Percentiles rank a stretch among this genome's conserved stretches.
phyloP scores from a whole-genome alignment of 2,113 vertebrate genomes.

The Sphyrna mokarran region DNA sequence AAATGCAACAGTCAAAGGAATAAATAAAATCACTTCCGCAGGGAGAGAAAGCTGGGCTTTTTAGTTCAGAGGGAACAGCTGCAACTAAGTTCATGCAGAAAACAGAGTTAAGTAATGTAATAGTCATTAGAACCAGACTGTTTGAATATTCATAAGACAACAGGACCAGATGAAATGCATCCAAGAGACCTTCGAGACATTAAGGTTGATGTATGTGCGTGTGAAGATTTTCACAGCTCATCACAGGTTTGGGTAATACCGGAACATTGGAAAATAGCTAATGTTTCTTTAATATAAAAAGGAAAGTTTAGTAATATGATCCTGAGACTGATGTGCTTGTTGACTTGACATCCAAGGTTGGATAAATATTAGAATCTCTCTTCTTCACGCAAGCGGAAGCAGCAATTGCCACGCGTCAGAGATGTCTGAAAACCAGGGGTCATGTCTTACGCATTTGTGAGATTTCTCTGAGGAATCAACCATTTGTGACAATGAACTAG shows the following conservation, averaged over 20 bases:
- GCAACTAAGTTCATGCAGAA: not conserved
- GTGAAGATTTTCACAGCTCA: not conserved
- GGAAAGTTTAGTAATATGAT: not conserved
- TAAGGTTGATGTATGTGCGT: not conserved
- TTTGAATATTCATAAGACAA: not conserved
- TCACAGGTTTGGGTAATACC: not conserved
- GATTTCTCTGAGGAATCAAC: not conserved
- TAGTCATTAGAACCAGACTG: not conserved
- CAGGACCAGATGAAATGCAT: not conserved
- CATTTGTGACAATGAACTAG: not conserved
- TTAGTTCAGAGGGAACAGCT: not conserved
- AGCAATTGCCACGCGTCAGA: not conserved
- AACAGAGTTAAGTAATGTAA: not conserved
- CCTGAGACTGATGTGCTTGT: not conserved
- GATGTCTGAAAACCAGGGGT: not conserved
- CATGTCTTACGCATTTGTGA: not conserved
- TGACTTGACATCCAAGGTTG: not conserved
- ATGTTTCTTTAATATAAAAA: not conserved
- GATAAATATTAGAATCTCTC: not conserved
- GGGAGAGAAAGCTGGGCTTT: not conserved
- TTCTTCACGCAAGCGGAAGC: not conserved
- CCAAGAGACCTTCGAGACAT: not conserved
- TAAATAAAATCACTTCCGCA: not conserved
- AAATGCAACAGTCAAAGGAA: not conserved
- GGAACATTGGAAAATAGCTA: not conserved